Conservation (phyloP, 2,113 vertebrate genomes). For the Apodemus sylvaticus region DNA sequence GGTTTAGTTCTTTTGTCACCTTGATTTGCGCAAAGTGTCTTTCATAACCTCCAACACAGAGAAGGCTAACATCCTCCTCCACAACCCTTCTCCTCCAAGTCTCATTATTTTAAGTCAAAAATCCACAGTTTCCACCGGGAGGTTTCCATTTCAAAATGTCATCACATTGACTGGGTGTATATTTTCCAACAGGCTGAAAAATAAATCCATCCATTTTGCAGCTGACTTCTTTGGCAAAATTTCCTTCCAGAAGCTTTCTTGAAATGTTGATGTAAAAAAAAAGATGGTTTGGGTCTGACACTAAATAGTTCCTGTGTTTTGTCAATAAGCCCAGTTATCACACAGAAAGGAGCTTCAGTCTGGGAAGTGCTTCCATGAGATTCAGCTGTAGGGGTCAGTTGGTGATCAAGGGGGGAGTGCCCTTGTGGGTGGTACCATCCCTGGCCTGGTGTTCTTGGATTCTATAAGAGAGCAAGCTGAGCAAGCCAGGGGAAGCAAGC, state of each 20-base stretch:
- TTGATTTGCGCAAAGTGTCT: too few species aligned
- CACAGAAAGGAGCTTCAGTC: too few species aligned
- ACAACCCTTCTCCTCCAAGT: conserved; percentile 98
- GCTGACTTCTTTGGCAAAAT: conserved; percentile 97
- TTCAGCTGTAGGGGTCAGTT: too few species aligned
- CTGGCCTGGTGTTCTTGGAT: too few species aligned
- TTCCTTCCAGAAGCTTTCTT: conserved; percentile 98
- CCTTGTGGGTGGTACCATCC: too few species aligned
- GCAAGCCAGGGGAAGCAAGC: too few species aligned
- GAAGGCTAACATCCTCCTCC: too few species aligned
- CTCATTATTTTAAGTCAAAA: conserved; percentile 98
- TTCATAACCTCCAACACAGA: too few species aligned
- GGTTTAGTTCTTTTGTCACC: conserved; percentile 96
- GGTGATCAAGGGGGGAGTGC: too few species aligned
- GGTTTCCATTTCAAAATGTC: conserved; percentile 99
- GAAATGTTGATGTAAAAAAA: conserved; percentile 96
- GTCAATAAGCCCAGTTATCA: conserved; percentile 96
- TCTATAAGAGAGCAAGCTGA: too few species aligned
- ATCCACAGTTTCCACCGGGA: conserved; percentile 97
- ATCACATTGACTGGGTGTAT: conserved; percentile 95
- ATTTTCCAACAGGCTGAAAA: conserved; percentile 96
- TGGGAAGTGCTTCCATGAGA: too few species aligned
- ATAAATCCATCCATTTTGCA: conserved; percentile 98
- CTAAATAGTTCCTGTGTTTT: conserved; percentile 97
- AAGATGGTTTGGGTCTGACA: conserved; percentile 93